Base-by-base conservation (phyloP, 2,113 vertebrate genomes). In the Catharus bicknelli region DNA sequence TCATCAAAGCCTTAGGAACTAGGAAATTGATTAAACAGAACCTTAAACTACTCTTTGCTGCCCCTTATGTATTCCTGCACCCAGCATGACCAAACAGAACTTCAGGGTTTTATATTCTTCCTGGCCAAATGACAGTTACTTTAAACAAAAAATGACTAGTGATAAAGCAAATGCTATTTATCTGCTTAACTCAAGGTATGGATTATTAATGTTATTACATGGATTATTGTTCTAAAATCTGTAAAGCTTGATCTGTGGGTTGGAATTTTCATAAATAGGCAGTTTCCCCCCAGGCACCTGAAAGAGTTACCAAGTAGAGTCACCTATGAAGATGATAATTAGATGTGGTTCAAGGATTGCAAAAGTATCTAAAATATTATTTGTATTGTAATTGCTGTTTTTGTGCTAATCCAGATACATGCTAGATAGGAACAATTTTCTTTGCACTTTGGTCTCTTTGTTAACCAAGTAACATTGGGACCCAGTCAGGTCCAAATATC, bases 211-310 rank as follows among this genome's bases (percentile, higher is more conserved):
- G 14, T 74, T 70, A 38, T 69, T 23, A 7, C 40, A 66, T n/a
- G 5, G 21, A 16, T 85, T 53, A 23, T 68, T 84, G 5, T 15
- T 77, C 53, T 88, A 63, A 90, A 74, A 83, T 62, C 18, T 62
- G 6, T 70, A 34, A 86, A 86, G 9, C 7, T 81, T 80, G 22
- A 58, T 57, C 51, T 62, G 12, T 80, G 83, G 23, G 11, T 69
- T 43, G 40, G 11, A 13, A 51, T 83, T 86, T 88, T 55, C 0
- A 0, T 55, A 83, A 82, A 79, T 7, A 20, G 0, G 0, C 30
- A 58, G 9, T 69, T 93, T 66, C 6, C 10, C 14, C 11, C 5
- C 7, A 26, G 22, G 29, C 16, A 57, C 22, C 47, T 62, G 14
- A 58, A 88, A 62, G 32, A 61, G 27, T 80, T 55, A 51, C 13